Conservation (phyloP, 1,140 invertebrate species). For the Nebria ingens region DNA sequence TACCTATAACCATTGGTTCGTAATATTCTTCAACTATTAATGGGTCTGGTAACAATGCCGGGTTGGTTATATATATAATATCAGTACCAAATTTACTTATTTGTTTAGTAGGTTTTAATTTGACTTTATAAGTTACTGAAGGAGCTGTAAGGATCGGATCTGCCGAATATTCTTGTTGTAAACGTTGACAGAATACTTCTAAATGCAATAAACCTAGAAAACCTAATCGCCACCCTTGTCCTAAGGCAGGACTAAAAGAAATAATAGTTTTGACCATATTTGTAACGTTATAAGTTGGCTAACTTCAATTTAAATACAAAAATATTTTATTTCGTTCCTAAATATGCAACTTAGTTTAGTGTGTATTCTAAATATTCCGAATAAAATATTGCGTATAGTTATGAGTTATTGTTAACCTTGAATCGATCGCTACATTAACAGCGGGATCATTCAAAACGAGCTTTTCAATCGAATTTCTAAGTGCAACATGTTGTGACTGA, state of each 20-base stretch:
- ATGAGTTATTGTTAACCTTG: constrained; percentile 48
- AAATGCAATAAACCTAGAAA: constrained; percentile 92
- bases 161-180: constrained; percentile 88
- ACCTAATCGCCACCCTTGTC: constrained; percentile 87
- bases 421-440: constrained; percentile 66
- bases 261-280: constrained; percentile 14
- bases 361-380: constrained; percentile 7
- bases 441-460: constrained; percentile 90
- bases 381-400: not conserved
- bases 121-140: constrained; percentile 88
- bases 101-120: constrained; percentile 45
- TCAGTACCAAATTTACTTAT: constrained; percentile 56
- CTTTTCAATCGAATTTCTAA: constrained; percentile 79
- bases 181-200: constrained; percentile 88
- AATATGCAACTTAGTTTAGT: not conserved
- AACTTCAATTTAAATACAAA: constrained; percentile 2
- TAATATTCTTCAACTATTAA: constrained; percentile 59
- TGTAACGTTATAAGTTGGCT: too few relatives aligned
- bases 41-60: constrained; percentile 62
- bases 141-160: constrained; percentile 86
- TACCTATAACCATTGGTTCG: constrained; percentile 77
- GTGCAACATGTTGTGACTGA: constrained; percentile 64
- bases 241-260: constrained; percentile 71
- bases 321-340: not conserved
- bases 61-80: constrained; percentile 74